Base-by-base conservation (phyloP, 2,797 vertebrate genomes). In the Avahi laniger region DNA sequence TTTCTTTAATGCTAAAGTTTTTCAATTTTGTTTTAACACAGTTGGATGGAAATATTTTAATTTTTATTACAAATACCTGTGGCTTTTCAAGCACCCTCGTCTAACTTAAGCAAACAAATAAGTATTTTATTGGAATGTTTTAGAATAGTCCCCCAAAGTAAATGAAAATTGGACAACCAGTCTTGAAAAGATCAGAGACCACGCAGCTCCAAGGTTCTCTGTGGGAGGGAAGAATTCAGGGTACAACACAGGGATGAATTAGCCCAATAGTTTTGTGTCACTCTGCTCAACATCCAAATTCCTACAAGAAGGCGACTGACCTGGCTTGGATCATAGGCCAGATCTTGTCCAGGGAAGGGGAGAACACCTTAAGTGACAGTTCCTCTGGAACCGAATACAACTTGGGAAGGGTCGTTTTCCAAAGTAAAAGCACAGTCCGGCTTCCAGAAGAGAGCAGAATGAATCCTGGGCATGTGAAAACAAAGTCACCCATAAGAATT, bases 21-120 rank as follows among this genome's bases (percentile, higher is more conserved):
- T 92, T 76, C 7, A 79, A 61, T 78, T 91, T 18, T 61, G 83
- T 69, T 97, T 86, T 79, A 92, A 82, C 33, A 33, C 35, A 83
- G 26, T 52, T 89, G 14, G 7, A 61, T 86, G 33, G 26, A 92
- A 91, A 69, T 88, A 61, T 61, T 88, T 35, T 57, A 57, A 79
- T 79, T 57, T 57, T 79, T 79, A 41, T 79, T 79, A 57, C 24
- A 38, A 57, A 41, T 57, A 54, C 22, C 50, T 57, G 6, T 84
- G 65, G 48, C 20, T 80, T 84, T 78, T 87, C 46, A 72, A 89
- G 81, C 5, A 76, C 14, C 9, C 76, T 81, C 85, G 33, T 59
- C 38, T 95, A 81, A 89, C 5, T 67, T 82, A 94, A 81, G 15
- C 24, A 86, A 89, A 61, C 3, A 86, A 89, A 38, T 59, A 33